Evolutionary conservation across 2,113 vertebrate species (phyloP), one percentile per base, ranked within the genome.

Genomic region (Ellobius talpinus): DNA sequence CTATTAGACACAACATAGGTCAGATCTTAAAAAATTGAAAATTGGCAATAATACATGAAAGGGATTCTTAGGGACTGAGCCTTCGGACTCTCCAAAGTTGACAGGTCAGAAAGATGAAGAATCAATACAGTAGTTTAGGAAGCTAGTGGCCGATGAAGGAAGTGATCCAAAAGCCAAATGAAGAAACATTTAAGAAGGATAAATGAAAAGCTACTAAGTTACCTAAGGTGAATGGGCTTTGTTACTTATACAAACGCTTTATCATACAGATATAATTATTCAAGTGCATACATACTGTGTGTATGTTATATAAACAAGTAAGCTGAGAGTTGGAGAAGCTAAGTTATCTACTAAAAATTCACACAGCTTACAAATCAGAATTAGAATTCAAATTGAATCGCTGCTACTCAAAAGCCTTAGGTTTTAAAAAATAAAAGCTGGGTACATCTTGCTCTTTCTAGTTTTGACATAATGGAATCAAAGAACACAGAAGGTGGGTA

Each of bases 211-310:
- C 47, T 79, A 72, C 29, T 96, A 65, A 76, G 77, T 26, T 33
- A 88, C 50, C 26, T 47, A 31, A 61, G 5, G 91, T 21, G 50
- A 52, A 26, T 33, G 55, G 73, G 39, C 36, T 66, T 90, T 79
- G 95, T 4, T 87, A 52, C 31, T 93, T 88, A 95, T 86, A 92
- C 70, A 94, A 79, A 16, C 61, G 26, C 10, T 73, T 92, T 93
- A 68, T 84, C 19, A 68, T 81, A 39, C 47, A n/a, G 70, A 85
- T 89, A 42, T 76, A 87, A 87, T 89, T 58, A 82, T 36, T 31
- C 45, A 77, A 66, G 81, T 19, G 84, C 55, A 74, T 13, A 39
- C 10, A n/a, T 63, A 68, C 8, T 55, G 3, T n/a, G 3, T 47
- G 50, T 39, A 7, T 82, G 42, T 86, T 89, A 95, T 31, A 36